phyloP scores from a whole-genome alignment of 1,140 invertebrate genomes.

The Dryas iulia region DNA sequence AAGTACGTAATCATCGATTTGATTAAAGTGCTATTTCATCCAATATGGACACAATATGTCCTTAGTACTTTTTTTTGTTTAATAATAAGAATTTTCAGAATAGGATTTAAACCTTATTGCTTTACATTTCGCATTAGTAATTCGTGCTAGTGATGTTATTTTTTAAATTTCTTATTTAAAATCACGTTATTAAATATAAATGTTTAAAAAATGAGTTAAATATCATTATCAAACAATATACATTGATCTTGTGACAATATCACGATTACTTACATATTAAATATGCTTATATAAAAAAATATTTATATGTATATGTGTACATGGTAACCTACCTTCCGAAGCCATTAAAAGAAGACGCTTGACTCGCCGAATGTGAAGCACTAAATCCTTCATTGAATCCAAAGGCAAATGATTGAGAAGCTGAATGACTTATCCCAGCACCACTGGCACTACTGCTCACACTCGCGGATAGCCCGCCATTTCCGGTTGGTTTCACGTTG shows the following conservation, averaged over 20 bases:
- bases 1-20: too few species aligned
- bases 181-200: too few species aligned
- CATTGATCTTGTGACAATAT: not conserved
- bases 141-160: too few species aligned
- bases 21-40: too few species aligned
- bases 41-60: too few species aligned
- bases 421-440: conserved; percentile 60
- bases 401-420: conserved; percentile 70
- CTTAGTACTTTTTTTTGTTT: too few species aligned
- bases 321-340: conserved; percentile 57
- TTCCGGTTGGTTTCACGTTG: conserved; percentile 56
- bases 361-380: conserved; percentile 70
- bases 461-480: conserved; percentile 62
- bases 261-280: not conserved
- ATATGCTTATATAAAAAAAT: not conserved
- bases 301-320: too few species aligned
- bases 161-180: too few species aligned
- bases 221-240: not conserved
- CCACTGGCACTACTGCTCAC: conserved; percentile 65
- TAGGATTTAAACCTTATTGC: too few species aligned
- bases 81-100: too few species aligned
- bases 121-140: too few species aligned
- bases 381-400: conserved; percentile 74
- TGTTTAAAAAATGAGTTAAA: not conserved
- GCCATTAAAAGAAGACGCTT: conserved; percentile 68